Percentiles rank a stretch among this genome's conserved stretches.
phyloP scores from a whole-genome alignment of 1,140 invertebrate genomes.

The Neodiprion virginianus region DNA sequence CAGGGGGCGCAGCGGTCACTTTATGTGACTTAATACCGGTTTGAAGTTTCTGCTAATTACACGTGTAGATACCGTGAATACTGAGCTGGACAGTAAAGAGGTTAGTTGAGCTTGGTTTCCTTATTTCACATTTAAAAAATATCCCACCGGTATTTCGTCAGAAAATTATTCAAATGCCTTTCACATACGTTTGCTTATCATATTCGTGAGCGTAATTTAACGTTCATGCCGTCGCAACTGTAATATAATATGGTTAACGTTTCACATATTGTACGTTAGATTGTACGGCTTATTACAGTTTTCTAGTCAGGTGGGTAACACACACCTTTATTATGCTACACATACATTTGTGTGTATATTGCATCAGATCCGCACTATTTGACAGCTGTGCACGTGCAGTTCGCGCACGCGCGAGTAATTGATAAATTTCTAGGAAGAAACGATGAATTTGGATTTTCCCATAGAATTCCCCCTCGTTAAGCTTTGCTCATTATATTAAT shows the following conservation, averaged over 20 bases:
- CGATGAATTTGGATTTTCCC: background rate
- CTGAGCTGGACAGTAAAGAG: too few relatives aligned
- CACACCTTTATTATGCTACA: background rate
- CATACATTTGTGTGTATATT: background rate
- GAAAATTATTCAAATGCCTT: too few relatives aligned
- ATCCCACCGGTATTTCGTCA: too few relatives aligned
- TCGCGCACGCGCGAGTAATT: background rate
- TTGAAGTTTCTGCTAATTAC: too few relatives aligned
- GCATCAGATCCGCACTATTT: background rate
- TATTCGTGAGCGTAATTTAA: background rate
- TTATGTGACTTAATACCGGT: too few relatives aligned
- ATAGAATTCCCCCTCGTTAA: background rate
- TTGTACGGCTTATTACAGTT: background rate
- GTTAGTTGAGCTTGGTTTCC: too few relatives aligned
- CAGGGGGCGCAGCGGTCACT: too few relatives aligned
- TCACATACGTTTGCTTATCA: too few relatives aligned
- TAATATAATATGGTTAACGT: background rate
- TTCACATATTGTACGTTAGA: background rate
- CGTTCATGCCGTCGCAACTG: background rate
- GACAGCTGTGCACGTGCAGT: background rate
- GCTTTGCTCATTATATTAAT: background rate
- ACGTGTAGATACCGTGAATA: too few relatives aligned
- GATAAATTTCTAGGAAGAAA: background rate
- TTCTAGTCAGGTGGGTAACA: background rate
- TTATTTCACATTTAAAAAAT: too few relatives aligned